Evolutionary conservation across 2,797 vertebrate species (phyloP).

Genomic region (Rhynchotus rufescens): DNA sequence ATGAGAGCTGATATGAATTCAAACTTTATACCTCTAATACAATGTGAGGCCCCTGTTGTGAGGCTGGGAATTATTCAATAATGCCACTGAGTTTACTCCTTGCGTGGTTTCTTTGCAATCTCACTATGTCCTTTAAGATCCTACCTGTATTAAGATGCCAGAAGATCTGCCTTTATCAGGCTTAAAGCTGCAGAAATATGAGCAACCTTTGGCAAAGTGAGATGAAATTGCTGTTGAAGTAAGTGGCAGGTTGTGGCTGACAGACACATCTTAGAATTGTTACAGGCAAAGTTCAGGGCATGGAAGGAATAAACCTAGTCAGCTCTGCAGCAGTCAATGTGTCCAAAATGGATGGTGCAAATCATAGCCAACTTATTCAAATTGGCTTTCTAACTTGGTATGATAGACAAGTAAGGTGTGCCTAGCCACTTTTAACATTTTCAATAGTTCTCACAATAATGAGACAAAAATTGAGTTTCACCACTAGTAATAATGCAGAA

Average conservation of each 20-base stretch:
- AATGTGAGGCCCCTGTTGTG: background rate
- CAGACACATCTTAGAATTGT: background rate
- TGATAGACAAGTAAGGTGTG: constrained; percentile 40
- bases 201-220: constrained; percentile 29
- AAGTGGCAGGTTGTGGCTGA: constrained; percentile 8
- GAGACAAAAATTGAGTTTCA: constrained; percentile 11
- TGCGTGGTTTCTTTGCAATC: background rate
- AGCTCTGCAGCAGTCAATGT: constrained; percentile 12
- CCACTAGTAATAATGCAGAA: constrained; percentile 46
- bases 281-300: constrained; percentile 25
- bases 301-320: background rate
- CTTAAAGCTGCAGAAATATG: background rate
- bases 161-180: background rate
- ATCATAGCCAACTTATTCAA: constrained; percentile 59
- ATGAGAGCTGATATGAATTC: constrained; percentile 6
- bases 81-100: background rate
- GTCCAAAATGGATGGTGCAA: constrained; percentile 24
- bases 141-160: background rate
- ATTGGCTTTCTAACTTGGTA: constrained; percentile 27
- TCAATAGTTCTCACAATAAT: constrained; percentile 37
- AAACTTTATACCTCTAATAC: background rate
- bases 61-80: background rate
- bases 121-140: background rate
- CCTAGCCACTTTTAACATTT: background rate
- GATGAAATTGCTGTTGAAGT: constrained; percentile 36